phyloP scores from a whole-genome alignment of 2,797 vertebrate genomes.

The Anguilla anguilla region DNA sequence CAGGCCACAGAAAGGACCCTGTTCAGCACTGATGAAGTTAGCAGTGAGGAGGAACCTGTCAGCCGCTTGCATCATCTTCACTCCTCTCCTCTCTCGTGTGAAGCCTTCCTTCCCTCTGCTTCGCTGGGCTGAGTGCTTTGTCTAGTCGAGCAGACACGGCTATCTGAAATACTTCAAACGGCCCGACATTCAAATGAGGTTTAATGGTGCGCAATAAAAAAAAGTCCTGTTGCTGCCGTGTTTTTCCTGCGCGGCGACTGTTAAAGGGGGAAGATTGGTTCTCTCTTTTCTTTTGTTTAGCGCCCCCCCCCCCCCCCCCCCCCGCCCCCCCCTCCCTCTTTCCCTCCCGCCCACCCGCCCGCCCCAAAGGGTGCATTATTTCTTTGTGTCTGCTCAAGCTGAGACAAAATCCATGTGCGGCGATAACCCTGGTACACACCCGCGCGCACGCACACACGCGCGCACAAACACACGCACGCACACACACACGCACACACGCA shows the following conservation, averaged over 20 bases:
- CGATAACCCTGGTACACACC: too few relatives aligned
- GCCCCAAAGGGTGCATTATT: background rate
- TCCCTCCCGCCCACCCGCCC: background rate
- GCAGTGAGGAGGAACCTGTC: constrained; percentile 44
- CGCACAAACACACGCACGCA: too few relatives aligned
- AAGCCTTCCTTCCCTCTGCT: constrained; percentile 44
- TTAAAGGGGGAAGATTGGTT: background rate
- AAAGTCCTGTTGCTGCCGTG: background rate
- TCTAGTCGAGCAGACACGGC: constrained; percentile 44
- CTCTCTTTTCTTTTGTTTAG: background rate
- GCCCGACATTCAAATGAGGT: constrained; percentile 51
- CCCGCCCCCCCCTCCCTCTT: too few relatives aligned
- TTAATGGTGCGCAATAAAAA: constrained; percentile 29
- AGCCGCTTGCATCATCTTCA: constrained; percentile 44
- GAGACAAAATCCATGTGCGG: background rate
- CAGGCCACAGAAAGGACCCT: constrained; percentile 33
- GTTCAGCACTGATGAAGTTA: constrained; percentile 45
- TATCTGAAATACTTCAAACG: constrained; percentile 42
- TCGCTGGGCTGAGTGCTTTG: constrained; percentile 46
- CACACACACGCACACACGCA: too few relatives aligned
- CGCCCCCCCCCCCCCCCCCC: background rate
- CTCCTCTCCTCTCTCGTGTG: constrained; percentile 45
- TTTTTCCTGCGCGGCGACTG: background rate
- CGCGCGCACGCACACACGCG: background rate
- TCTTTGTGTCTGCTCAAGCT: background rate